Conservation (phyloP, 2,797 vertebrate species). For the Spinus pinus region DNA sequence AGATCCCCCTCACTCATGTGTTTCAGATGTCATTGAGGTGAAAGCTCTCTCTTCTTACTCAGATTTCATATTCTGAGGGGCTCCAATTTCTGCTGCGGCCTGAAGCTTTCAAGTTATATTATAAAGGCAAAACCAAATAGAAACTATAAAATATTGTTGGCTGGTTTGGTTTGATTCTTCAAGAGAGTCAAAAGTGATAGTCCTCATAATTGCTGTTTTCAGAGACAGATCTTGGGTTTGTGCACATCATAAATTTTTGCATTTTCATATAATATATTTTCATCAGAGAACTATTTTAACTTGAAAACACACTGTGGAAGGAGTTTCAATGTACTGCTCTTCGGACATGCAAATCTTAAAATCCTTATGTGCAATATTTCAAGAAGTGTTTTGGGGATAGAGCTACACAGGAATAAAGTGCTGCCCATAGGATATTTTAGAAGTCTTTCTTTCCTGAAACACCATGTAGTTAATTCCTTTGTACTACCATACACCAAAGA, state of each 20-base stretch:
- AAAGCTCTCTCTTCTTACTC: neutral
- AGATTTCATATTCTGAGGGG: neutral
- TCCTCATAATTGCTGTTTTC: neutral
- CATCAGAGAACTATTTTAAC: neutral
- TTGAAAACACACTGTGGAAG: neutral
- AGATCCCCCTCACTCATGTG: neutral
- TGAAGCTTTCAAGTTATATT: neutral
- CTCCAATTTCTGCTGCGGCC: neutral
- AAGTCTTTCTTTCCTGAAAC: neutral
- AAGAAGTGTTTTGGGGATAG: neutral
- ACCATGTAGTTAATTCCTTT: neutral
- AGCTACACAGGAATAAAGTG: neutral
- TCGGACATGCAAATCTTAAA: neutral
- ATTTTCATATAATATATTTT: neutral
- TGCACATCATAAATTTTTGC: neutral
- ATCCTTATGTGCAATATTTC: neutral
- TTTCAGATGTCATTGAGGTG: neutral
- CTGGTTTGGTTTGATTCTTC: neutral
- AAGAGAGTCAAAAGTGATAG: neutral
- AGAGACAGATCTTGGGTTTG: neutral
- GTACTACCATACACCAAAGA: conserved; percentile 10
- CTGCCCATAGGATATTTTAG: neutral
- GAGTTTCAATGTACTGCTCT: neutral
- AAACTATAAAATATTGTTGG: neutral
- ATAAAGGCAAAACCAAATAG: neutral